Evolutionary conservation across 2,888 invertebrate genomes (phyloP), one percentile per base, ranked within the genome.

Genomic region (Torymus auratus): DNA sequence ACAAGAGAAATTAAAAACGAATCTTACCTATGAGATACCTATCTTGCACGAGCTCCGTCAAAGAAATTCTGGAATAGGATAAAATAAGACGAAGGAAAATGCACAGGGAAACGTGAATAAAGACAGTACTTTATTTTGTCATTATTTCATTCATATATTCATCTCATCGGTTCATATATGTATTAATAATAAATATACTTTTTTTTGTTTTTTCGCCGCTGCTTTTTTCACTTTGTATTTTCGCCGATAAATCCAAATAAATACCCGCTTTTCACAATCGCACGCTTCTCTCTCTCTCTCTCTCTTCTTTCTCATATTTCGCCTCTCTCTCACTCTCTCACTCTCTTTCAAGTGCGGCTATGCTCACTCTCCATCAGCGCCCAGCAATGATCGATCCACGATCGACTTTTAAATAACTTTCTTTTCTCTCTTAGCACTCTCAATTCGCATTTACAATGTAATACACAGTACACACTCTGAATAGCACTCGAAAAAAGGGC

Each of bases 131-230:
- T 87, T 86, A 87, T 87, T 87, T 85, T 83, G 71, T 82, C 70
- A 75, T 75, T 80, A 78, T 85, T 85, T 82, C 81, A 82, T 82
- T 78, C 85, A 86, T 86, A 86, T 87, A 86, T 86, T 83, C 82
- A 83, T 85, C 82, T 86, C 83, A 83, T 85, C 84, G 84, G 80
- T 86, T 85, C 83, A 83, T 81, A 85, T 86, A 86, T 85, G 83
- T 75, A 84, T 86, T 84, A 85, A 86, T 86, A 86, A 86, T 87
- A 87, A 86, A 87, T 87, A 86, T 86, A 86, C 85, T 85, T 86
- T 83, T 79, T 85, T 79, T 70, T 74, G 68, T 79, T 80, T 84
- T 85, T 85, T 83, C 74, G 14, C 20, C 55, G 4, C 28, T 12
- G 68, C 71, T 70, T 50, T 41, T 76, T 69, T 71, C 53, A n/a